A percentile compares a stretch with the other conserved stretches of the same genome.
phyloP scores from a whole-genome alignment of 1,140 invertebrate genomes.

The Bombus superbus region DNA sequence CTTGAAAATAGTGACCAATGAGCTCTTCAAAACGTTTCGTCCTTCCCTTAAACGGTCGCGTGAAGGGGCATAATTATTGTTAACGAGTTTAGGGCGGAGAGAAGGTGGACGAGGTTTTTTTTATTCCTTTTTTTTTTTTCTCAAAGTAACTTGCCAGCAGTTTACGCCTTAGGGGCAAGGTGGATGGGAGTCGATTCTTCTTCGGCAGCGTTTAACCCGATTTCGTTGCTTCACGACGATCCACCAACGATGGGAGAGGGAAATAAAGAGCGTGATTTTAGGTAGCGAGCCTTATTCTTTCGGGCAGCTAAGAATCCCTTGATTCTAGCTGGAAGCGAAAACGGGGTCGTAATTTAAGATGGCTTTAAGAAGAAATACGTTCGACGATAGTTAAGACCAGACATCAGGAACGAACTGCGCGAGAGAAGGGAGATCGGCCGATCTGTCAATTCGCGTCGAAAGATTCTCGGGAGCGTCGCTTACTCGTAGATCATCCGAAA shows the following conservation, averaged over 20 bases:
- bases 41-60: no score
- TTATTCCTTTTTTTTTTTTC: background rate
- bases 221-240: conserved; percentile 16
- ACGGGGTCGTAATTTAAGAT: conserved; percentile 46
- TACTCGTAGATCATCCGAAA: conserved; percentile 3
- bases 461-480: background rate
- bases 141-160: background rate
- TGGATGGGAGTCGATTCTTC: background rate
- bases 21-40: no score
- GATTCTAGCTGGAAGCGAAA: background rate
- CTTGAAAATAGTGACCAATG: background rate
- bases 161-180: background rate
- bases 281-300: conserved; percentile 40
- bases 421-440: background rate
- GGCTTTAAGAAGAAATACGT: conserved; percentile 36
- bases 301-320: background rate
- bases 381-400: conserved; percentile 35
- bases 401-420: conserved; percentile 2
- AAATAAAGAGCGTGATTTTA: conserved; percentile 36
- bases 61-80: background rate
- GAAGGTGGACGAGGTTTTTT: background rate
- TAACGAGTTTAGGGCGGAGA: background rate
- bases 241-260: background rate
- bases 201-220: background rate
- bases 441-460: conserved; percentile 27